phyloP scores from a whole-genome alignment of 2,888 invertebrate genomes.

The Parnassius smintheus region DNA sequence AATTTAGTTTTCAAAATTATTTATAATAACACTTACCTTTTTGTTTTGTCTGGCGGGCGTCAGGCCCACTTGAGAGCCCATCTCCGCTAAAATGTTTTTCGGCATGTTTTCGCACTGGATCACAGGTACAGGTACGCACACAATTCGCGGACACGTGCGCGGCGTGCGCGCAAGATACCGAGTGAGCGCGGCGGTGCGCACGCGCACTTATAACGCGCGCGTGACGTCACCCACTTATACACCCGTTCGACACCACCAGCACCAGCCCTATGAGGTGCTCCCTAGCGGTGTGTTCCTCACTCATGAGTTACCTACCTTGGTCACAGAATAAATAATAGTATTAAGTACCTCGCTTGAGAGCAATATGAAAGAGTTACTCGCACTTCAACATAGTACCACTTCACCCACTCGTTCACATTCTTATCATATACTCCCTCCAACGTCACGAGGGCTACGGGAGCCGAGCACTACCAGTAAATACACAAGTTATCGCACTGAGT shows the following conservation, averaged over 20 bases:
- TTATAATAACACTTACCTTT: conserved; percentile 51
- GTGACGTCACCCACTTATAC: conserved; percentile 48
- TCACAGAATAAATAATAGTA: too few relatives aligned
- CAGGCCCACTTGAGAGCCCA: conserved; percentile 77
- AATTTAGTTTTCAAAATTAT: neutral
- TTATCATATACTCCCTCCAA: neutral
- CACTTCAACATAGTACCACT: too few relatives aligned
- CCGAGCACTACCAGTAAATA: too few relatives aligned
- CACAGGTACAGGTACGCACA: conserved; percentile 31
- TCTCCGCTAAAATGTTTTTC: conserved; percentile 72
- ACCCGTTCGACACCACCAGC: neutral
- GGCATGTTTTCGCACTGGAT: conserved; percentile 64
- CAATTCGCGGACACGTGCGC: conserved; percentile 43
- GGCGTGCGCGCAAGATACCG: conserved; percentile 56
- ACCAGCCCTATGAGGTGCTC: neutral
- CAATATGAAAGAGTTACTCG: too few relatives aligned
- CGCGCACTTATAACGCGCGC: conserved; percentile 52
- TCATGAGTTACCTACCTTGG: too few relatives aligned
- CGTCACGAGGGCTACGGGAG: neutral
- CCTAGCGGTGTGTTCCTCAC: too few relatives aligned
- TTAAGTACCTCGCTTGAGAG: too few relatives aligned
- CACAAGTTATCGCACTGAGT: too few relatives aligned
- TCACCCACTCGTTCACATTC: too few relatives aligned
- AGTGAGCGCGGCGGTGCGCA: conserved; percentile 55
- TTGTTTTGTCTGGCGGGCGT: conserved; percentile 65